Base-by-base conservation (phyloP, 2,113 vertebrate genomes). In the Ctenodactylus gundi region DNA sequence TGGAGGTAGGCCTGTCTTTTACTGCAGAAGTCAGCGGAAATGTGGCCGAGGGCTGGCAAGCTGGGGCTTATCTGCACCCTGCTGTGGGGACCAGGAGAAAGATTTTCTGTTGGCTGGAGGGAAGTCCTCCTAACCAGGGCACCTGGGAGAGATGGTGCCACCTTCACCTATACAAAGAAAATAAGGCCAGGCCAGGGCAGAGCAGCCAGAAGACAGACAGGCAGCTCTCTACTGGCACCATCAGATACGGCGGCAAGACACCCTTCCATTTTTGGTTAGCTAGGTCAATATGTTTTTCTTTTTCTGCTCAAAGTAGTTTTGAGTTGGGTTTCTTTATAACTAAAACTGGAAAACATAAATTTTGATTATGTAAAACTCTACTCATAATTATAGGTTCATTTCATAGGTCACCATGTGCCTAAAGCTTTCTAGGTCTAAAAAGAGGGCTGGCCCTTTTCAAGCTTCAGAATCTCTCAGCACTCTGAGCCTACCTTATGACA, bases 361-460 rank as follows among this genome's bases (percentile, higher is more conserved):
- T 57, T 92, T 2, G 29, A 73, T 62, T 87, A 49, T 68, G 75
- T 5, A 94, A 89, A 81, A 78, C 7, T 36, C 39, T 95, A 64
- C 36, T 39, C n/a, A 68, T 88, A 95, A 82, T 70, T 77, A 76
- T 49, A 55, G 55, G 31, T 65, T 91, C 55, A 55, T 77, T 80
- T 96, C 39, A 72, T 76, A 88, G n/a, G 15, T 91, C 44, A 82
- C 27, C 57, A 73, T 29, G 44, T 84, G 83, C 64, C 21, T 80
- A 87, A 78, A 78, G 44, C 3, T 93, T 83, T 80, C 34, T 58
- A 67, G 53, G 44, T 15, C 51, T 95, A 25, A 36, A 81, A 85
- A 72, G 49, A 65, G 20, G 17, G 31, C 1, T 65, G 39, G 62
- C 14, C 55, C 27, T 83, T 88, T 91, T 34, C 53, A n/a, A n/a